Evolutionary conservation across 2,797 vertebrate species (phyloP).

Genomic region (Astyanax mexicanus): DNA sequence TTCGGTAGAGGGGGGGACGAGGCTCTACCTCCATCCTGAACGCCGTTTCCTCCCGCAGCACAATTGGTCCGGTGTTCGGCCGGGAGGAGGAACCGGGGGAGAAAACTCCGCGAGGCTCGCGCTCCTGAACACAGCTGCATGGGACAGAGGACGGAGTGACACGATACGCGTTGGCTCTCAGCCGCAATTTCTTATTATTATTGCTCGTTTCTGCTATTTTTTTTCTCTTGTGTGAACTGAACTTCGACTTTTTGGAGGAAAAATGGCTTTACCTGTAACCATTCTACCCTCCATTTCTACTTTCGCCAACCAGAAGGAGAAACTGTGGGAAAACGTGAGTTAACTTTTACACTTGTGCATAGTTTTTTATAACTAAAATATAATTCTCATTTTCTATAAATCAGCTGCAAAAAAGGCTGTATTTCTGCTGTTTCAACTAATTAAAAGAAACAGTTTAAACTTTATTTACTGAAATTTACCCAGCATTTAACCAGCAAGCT

Average conservation of each 20-base stretch:
- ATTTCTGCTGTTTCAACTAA: no score
- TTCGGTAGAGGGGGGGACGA: constrained; percentile 73
- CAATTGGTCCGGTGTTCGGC: constrained; percentile 85
- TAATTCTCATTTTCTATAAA: no score
- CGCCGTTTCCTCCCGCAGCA: constrained; percentile 90
- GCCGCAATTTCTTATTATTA: no score
- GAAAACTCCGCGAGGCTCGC: constrained; percentile 59
- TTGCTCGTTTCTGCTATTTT: neutral
- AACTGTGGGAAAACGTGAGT: constrained; percentile 91
- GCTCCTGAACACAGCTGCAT: constrained; percentile 64
- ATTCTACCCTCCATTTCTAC: constrained; percentile 94
- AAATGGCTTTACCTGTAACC: constrained; percentile 90
- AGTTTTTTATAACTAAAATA: no score
- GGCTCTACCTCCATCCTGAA: constrained; percentile 84
- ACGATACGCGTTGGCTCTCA: neutral
- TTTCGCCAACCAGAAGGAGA: constrained; percentile 89
- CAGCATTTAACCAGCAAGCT: no score
- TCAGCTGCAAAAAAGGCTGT: no score
- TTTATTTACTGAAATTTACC: no score
- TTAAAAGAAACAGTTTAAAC: no score
- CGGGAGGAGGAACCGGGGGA: constrained; percentile 67
- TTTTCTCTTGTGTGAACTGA: neutral
- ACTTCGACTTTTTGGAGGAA: constrained; percentile 51
- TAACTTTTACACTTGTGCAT: constrained; percentile 21
- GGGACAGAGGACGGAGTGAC: constrained; percentile 51